Evolutionary conservation across 2,113 vertebrate genomes (phyloP), one percentile per base, ranked within the genome.

Genomic region (Atrichornis clamosus): DNA sequence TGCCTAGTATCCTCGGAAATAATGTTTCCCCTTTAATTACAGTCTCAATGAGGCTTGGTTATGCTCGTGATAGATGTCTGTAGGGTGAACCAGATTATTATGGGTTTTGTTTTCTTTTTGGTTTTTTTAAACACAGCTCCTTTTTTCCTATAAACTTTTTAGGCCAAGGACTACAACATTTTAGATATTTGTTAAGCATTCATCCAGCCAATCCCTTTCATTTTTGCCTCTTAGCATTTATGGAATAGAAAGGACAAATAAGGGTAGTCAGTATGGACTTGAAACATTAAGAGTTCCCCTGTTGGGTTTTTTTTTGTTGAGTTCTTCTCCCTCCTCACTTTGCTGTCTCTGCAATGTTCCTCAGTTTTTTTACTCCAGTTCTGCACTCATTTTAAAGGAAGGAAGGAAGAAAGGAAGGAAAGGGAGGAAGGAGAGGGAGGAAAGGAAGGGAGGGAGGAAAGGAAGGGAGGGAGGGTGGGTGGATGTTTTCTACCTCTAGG

Each of bases 111-210:
- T 65, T 62, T 13, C 1, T 18, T 62, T 68, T 12, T 11, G 6
- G 10, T 26, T 46, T 35, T 55, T 68, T 62, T 2, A 10, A 3
- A 26, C 1, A 4, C 12, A 41, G 9, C 3, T 9, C 1, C 1
- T 58, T 62, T 70, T 44, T n/a, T 64, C 4, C 4, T 18, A 9
- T 13, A n/a, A 70, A 33, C 0, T 2, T 27, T 49, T 33, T 72
- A 35, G 17, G 10, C 22, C 10, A 42, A 62, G 11, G 6, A 28
- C n/a, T 63, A 23, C 19, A 23, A 30, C 6, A 20, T 41, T 70
- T 58, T 64, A 23, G 15, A 32, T 15, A 1, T 69, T 52, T 47
- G 5, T 41, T 60, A 79, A 86, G 3, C 19, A 47, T 12, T 1
- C 8, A 27, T 37, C 7, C 7, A 37, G 27, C 23, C 2, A 50